A percentile compares a stretch with the other conserved stretches of the same genome.
These are phyloP conservation scores for Drosophila pandora DNA, from an alignment of 1,140 invertebrate species.

Conservation along the genomic window DNA sequence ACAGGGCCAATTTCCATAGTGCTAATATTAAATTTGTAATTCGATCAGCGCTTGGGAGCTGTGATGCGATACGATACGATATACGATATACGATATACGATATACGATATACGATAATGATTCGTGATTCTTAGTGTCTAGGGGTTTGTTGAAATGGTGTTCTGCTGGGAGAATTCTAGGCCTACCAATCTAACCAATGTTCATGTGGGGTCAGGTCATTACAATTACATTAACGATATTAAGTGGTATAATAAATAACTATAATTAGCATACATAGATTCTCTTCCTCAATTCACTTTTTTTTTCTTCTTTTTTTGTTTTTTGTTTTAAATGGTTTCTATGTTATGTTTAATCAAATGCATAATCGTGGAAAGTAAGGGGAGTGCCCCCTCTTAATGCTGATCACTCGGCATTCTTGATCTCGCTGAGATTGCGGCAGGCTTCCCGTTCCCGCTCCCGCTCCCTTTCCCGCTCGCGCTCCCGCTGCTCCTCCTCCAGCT, in stretches of 20 bases:
- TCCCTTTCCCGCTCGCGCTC: conserved; percentile 60
- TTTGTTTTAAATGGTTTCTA: conserved; percentile 17
- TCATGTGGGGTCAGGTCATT: conserved; percentile 47
- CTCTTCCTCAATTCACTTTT: conserved; percentile 7
- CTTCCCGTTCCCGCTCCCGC: conserved; percentile 40
- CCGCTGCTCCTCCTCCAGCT: conserved; percentile 74
- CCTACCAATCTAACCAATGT: conserved; percentile 69
- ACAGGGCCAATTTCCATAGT: conserved; percentile 76
- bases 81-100: conserved; percentile 31
- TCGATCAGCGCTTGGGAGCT: conserved; percentile 36
- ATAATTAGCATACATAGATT: conserved; percentile 70
- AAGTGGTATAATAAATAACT: conserved; percentile 80
- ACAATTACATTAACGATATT: conserved; percentile 79
- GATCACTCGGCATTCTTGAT: conserved; percentile 79
- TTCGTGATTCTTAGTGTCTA: conserved; percentile 59
- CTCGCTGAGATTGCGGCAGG: conserved; percentile 71
- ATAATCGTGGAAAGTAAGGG: conserved; percentile 34
- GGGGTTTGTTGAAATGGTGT: conserved; percentile 39
- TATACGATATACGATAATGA: conserved; percentile 30
- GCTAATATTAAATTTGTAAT: conserved; percentile 69
- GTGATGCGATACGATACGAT: conserved; percentile 18
- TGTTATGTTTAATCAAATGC: conserved; percentile 70
- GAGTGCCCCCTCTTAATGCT: background rate
- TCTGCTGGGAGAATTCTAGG: conserved; percentile 41
- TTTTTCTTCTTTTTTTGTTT: background rate